A percentile compares a stretch with the other conserved stretches of the same genome.
These are phyloP conservation scores for Cheumatopsyche charites DNA, from an alignment of 1,140 invertebrate genomes.

Conservation along the genomic window DNA sequence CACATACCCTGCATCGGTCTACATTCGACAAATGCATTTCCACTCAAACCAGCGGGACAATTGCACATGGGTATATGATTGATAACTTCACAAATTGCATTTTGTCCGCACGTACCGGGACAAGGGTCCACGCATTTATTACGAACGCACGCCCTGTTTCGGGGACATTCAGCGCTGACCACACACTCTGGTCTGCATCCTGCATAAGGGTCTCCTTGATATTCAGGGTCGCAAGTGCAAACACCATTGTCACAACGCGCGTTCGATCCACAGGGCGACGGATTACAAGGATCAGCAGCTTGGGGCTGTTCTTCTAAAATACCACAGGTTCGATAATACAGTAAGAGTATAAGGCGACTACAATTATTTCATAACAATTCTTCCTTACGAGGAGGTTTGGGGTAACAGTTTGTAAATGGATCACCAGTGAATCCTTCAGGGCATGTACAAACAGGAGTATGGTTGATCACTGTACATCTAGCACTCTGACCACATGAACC, in stretches of 20 bases:
- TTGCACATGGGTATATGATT: constrained; percentile 73
- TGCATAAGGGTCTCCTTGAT: constrained; percentile 65
- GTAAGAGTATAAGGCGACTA: constrained; percentile 58
- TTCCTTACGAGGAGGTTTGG: constrained; percentile 61
- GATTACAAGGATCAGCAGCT: constrained; percentile 64
- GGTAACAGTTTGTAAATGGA: constrained; percentile 70
- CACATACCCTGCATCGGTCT: constrained; percentile 43
- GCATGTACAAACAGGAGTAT: constrained; percentile 71
- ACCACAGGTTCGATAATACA: too few relatives aligned
- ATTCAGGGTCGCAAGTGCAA: constrained; percentile 73
- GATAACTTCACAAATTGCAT: constrained; percentile 68
- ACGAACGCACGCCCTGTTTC: constrained; percentile 71
- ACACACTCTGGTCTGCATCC: constrained; percentile 73
- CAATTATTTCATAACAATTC: too few relatives aligned
- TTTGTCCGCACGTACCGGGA: constrained; percentile 69
- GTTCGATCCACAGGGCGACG: constrained; percentile 72
- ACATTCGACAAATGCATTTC: constrained; percentile 71
- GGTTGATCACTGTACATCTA: constrained; percentile 68
- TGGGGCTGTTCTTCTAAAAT: constrained; percentile 40
- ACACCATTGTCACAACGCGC: constrained; percentile 65
- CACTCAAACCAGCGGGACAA: constrained; percentile 66
- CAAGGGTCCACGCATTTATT: constrained; percentile 78
- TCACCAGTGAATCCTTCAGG: constrained; percentile 71
- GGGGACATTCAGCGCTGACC: constrained; percentile 70
- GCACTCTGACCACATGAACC: constrained; percentile 73